Base-by-base conservation (phyloP, 1,140 invertebrate species). In the Eupristina koningsbergeri region DNA sequence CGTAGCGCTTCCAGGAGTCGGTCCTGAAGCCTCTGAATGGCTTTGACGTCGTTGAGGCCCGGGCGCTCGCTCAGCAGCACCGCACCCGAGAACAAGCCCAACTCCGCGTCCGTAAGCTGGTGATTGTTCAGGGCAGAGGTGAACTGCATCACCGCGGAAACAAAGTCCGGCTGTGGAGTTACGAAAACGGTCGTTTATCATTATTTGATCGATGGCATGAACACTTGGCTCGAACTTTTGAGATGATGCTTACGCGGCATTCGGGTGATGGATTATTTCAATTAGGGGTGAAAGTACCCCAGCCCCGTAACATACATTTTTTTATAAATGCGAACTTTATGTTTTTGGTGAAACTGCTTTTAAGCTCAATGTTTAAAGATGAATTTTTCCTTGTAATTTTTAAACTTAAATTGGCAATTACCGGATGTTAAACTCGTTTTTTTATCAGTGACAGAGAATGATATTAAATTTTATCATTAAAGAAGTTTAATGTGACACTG, bases 71-170 rank as follows among this genome's bases (percentile, higher is more conserved):
- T 95, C 71, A 98, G 93, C 71, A 99, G 93, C 73, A 98, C 96
- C 75, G 97, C 95, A 26, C 96, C 97, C 11, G 96, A 97, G 91
- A 98, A 98, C 36, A 99, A 92, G 0, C 97, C 98, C 84, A 99
- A 93, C 93, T 99, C 98, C 15, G 97, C 96, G 87, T 99, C 98
- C 86, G 96, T 96, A 86, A 98, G 91, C 85, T 95, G 94, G 86
- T 98, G 93, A 47, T 94, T 94, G 87, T 96, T 97, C 88, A 99
- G 93, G 19, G 95, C 94, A 80, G 94, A 94, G 53, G 97, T 94
- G 93, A 98, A 98, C 87, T 97, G 95, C 88, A 97, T 93, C 86
- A 97, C 87, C 2, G 95, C 94, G 19, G 94, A 92, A 1, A 96
- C 95, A 87, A 97, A 97, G 78, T 96, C 95, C 63, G 91, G 90